phyloP scores from a whole-genome alignment of 2,113 vertebrate genomes.

The Chrysemys picta region DNA sequence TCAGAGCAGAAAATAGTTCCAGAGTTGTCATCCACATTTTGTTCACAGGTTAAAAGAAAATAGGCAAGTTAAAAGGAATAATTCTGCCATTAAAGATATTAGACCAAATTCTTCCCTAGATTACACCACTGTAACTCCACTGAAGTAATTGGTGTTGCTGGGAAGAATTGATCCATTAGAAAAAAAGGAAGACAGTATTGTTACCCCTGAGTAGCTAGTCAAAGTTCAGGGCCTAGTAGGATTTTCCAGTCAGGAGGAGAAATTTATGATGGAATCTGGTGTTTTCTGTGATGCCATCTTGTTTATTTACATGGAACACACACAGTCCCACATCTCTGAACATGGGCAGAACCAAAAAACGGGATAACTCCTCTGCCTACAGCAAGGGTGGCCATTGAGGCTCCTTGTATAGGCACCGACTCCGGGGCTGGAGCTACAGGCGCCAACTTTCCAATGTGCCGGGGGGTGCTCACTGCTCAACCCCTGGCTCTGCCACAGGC shows the following conservation, averaged over 20 bases:
- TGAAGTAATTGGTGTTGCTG: not conserved
- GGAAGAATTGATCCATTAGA: not conserved
- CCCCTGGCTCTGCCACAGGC: no score
- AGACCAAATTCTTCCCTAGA: conserved; percentile 9
- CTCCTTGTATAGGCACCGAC: no score
- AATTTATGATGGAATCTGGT: no score
- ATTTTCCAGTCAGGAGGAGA: no score
- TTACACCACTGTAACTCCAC: not conserved
- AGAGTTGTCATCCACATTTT: not conserved
- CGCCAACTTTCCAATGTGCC: no score
- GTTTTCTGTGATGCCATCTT: not conserved
- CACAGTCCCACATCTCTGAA: not conserved
- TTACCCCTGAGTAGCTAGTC: no score
- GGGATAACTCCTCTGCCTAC: not conserved
- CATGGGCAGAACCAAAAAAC: not conserved
- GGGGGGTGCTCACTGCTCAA: no score
- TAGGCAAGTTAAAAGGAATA: not conserved
- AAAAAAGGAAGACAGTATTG: no score
- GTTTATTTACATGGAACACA: not conserved
- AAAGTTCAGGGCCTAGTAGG: no score
- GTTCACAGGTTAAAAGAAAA: conserved; percentile 12
- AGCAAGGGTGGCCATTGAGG: no score
- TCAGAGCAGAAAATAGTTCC: not conserved
- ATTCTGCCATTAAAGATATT: conserved; percentile 21
- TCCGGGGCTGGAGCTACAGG: no score